phyloP scores from a whole-genome alignment of 2,113 vertebrate genomes.

The Scomber scombrus region DNA sequence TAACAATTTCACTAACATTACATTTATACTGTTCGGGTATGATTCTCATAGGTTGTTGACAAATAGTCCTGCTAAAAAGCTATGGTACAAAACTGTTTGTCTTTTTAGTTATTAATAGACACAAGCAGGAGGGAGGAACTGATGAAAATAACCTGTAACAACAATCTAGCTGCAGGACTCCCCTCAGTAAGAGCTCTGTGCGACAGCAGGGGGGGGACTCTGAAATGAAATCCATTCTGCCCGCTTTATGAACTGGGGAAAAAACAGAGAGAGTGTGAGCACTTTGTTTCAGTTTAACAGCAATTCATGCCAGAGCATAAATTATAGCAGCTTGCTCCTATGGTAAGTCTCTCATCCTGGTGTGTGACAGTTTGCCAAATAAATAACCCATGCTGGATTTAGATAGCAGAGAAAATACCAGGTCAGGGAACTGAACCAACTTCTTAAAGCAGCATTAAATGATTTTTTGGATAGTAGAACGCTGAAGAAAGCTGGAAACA shows the following conservation, averaged over 20 bases:
- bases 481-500: neutral
- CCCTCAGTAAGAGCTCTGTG: constrained; percentile 12
- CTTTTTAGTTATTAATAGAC: constrained; percentile 26
- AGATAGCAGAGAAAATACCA: constrained; percentile 21
- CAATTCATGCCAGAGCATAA: constrained; percentile 19
- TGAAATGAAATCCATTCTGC: neutral
- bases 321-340: constrained; percentile 8
- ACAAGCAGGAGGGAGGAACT: constrained; percentile 31
- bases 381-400: constrained; percentile 15
- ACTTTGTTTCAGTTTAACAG: too few relatives aligned
- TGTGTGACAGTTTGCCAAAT: constrained; percentile 28
- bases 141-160: constrained; percentile 30
- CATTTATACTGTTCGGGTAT: too few relatives aligned
- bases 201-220: constrained; percentile 9
- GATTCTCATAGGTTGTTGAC: neutral
- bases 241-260: too few relatives aligned
- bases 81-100: neutral
- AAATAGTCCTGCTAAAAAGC: neutral
- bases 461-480: neutral
- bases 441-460: neutral
- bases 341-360: neutral
- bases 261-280: too few relatives aligned
- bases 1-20: too few relatives aligned
- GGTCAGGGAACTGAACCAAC: neutral
- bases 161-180: constrained; percentile 33